phyloP scores from a whole-genome alignment of 2,888 invertebrate species.

The Dioctria rufipes region DNA sequence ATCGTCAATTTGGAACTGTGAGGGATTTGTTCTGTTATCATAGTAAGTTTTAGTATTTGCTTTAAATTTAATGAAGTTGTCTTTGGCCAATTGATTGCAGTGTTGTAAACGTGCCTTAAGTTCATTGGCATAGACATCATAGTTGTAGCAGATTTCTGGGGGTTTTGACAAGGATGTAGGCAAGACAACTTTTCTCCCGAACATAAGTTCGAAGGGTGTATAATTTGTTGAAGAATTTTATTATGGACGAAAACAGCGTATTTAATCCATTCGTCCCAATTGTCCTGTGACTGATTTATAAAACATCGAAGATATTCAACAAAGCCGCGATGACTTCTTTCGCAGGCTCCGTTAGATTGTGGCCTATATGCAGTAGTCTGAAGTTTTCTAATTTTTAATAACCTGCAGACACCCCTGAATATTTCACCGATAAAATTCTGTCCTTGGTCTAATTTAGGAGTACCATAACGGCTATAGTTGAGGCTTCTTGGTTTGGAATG shows the following conservation, averaged over 20 bases:
- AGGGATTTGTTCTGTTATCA: no score
- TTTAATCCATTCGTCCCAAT: conserved; percentile 15
- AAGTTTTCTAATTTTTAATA: no score
- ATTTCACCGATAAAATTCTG: no score
- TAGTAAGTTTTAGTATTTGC: no score
- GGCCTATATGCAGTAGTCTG: no score
- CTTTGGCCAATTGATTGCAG: not conserved
- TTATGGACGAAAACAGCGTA: conserved; percentile 16
- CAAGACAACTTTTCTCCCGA: not conserved
- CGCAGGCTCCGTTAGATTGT: no score
- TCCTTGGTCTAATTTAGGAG: no score
- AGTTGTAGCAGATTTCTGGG: not conserved
- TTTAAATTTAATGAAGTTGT: not conserved
- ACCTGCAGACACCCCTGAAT: no score
- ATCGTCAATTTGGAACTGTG: no score
- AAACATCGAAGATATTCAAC: conserved; percentile 19
- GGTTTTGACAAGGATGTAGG: not conserved
- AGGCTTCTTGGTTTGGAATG: no score
- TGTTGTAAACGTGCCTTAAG: not conserved
- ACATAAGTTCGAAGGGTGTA: not conserved
- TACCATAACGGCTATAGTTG: no score
- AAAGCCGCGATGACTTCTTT: no score
- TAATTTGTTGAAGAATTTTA: conserved; percentile 14
- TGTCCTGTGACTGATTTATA: conserved; percentile 13
- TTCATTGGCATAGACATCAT: conserved; percentile 3